Evolutionary conservation across 1,140 invertebrate genomes (phyloP).

Genomic region (Heliothis virescens): DNA sequence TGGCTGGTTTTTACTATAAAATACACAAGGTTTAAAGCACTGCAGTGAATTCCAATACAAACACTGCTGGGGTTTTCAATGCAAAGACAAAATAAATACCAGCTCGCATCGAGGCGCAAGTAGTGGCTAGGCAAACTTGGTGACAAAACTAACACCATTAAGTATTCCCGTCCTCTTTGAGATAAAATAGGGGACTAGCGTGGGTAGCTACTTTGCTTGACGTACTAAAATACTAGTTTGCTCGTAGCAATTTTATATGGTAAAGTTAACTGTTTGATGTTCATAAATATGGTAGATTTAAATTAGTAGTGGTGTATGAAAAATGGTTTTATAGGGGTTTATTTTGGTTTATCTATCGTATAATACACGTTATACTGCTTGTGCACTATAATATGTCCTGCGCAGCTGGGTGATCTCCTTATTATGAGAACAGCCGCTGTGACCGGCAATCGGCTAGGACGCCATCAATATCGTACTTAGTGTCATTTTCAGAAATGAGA

Average conservation of each 20-base stretch:
- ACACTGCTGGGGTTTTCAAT: conserved; percentile 1
- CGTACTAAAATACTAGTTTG: not conserved
- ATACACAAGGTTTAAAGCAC: not conserved
- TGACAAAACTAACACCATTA: conserved; percentile 39
- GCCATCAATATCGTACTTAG: too few relatives aligned
- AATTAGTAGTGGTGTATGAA: too few relatives aligned
- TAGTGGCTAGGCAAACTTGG: not conserved
- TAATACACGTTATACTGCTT: too few relatives aligned
- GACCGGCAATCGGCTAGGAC: too few relatives aligned
- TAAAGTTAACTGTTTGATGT: not conserved
- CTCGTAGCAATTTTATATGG: not conserved
- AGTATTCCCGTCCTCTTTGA: conserved; percentile 19
- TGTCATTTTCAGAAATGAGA: not conserved
- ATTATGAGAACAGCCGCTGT: too few relatives aligned
- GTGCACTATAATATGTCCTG: too few relatives aligned
- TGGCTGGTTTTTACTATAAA: too few relatives aligned
- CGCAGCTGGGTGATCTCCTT: too few relatives aligned
- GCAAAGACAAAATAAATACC: conserved; percentile 37
- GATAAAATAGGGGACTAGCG: not conserved
- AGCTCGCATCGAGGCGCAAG: conserved; percentile 18
- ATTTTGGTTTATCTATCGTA: too few relatives aligned
- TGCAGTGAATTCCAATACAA: conserved; percentile 13
- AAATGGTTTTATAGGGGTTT: too few relatives aligned
- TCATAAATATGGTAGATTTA: not conserved
- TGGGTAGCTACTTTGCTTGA: not conserved